These are phyloP conservation scores for Beaufortia kweichowensis DNA, from an alignment of 2,113 vertebrate species.

Conservation along the genomic window DNA sequence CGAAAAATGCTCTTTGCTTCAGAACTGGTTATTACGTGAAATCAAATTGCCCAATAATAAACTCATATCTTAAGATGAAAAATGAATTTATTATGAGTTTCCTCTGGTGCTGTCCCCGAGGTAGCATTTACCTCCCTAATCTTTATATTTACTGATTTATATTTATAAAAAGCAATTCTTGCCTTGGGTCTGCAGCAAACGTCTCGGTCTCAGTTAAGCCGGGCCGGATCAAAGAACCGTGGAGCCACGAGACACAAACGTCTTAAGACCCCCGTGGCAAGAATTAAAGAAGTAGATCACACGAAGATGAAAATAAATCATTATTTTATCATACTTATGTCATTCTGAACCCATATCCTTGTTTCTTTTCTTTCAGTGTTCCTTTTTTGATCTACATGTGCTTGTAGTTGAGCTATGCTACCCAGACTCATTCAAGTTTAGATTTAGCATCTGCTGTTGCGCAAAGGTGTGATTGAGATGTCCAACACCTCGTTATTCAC, in stretches of 20 bases:
- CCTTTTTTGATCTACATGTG: too few species aligned
- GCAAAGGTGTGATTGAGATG: conserved; percentile 11
- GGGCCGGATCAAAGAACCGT: too few species aligned
- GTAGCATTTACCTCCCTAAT: not conserved
- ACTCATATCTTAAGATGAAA: not conserved
- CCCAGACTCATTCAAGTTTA: conserved; percentile 24
- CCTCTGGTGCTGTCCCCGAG: not conserved
- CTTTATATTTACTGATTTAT: not conserved
- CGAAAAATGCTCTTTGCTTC: conserved; percentile 1
- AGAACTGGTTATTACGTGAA: not conserved
- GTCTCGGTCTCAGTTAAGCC: too few species aligned
- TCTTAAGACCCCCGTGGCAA: too few species aligned
- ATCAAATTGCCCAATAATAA: conserved; percentile 13
- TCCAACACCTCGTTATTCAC: conserved; percentile 13
- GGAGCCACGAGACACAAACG: not conserved
- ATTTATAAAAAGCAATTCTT: not conserved
- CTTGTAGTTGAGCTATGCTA: not conserved
- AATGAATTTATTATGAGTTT: not conserved
- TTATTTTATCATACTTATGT: too few species aligned
- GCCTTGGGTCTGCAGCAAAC: not conserved
- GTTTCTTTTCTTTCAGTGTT: too few species aligned
- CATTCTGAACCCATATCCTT: too few species aligned
- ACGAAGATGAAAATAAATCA: too few species aligned
- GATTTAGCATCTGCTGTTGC: conserved; percentile 23
- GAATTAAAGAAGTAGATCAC: too few species aligned